phyloP scores from a whole-genome alignment of 1,140 invertebrate species.

The Thaumatotibia leucotreta region DNA sequence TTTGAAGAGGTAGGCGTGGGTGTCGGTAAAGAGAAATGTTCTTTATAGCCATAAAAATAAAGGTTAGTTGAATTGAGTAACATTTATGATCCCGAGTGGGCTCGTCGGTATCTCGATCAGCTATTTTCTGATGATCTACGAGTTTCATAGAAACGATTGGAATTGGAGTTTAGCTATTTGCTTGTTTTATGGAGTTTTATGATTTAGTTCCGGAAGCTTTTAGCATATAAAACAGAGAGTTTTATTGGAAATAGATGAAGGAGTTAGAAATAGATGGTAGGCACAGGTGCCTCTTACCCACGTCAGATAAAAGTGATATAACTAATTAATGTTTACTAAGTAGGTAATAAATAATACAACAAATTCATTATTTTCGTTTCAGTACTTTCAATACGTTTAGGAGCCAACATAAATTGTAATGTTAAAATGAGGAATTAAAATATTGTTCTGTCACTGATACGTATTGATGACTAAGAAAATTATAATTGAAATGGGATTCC shows the following conservation, averaged over 20 bases:
- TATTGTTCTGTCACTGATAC: neutral
- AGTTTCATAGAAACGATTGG: neutral
- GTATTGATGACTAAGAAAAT: neutral
- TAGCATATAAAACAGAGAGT: neutral
- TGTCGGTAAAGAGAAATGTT: neutral
- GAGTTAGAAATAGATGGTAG: too few relatives aligned
- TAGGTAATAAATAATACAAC: too few relatives aligned
- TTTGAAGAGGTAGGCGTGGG: neutral
- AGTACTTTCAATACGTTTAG: too few relatives aligned
- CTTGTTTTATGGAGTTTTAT: neutral
- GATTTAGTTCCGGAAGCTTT: neutral
- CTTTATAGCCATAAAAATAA: conserved; percentile 4
- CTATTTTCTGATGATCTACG: conserved; percentile 12
- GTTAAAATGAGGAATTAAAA: too few relatives aligned
- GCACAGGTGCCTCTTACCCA: too few relatives aligned
- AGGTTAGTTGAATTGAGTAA: neutral
- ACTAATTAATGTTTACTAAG: too few relatives aligned
- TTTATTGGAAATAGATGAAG: too few relatives aligned
- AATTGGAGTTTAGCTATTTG: neutral
- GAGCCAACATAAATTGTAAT: too few relatives aligned
- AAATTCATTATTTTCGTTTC: too few relatives aligned
- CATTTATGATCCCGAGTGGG: neutral
- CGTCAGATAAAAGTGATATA: too few relatives aligned
- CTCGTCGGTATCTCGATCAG: neutral
- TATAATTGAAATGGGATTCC: neutral